phyloP scores from a whole-genome alignment of 2,888 invertebrate species.

The Himalopsyche japonica region DNA sequence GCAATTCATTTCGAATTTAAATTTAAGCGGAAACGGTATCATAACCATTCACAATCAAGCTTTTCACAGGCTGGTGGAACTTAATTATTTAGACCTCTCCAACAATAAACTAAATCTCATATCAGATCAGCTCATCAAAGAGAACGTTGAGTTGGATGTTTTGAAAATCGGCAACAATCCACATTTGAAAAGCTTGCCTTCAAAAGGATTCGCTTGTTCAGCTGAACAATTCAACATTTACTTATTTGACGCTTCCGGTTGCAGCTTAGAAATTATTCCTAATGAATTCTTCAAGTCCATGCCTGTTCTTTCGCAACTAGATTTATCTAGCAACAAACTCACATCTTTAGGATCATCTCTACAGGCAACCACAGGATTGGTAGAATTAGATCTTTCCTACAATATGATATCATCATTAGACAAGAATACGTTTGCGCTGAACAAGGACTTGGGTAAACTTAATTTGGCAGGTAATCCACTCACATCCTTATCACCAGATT shows the following conservation, averaged over 20 bases:
- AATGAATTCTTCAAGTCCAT: constrained; percentile 71
- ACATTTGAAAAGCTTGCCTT: constrained; percentile 67
- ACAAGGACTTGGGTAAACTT: constrained; percentile 66
- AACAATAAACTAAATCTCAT: constrained; percentile 71
- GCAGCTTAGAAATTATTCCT: constrained; percentile 66
- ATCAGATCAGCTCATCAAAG: constrained; percentile 69
- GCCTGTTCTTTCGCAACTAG: constrained; percentile 68
- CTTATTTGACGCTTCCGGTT: constrained; percentile 74
- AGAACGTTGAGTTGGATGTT: constrained; percentile 70
- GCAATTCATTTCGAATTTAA: constrained; percentile 66
- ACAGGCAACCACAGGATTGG: constrained; percentile 56
- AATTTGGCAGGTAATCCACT: constrained; percentile 75
- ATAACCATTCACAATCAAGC: constrained; percentile 70
- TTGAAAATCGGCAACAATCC: constrained; percentile 74
- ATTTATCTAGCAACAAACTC: constrained; percentile 69
- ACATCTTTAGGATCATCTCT: constrained; percentile 44
- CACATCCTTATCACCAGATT: constrained; percentile 65
- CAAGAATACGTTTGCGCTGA: constrained; percentile 67
- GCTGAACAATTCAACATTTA: constrained; percentile 66
- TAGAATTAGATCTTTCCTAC: constrained; percentile 72
- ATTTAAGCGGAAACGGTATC: constrained; percentile 71
- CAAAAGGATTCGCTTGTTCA: constrained; percentile 66
- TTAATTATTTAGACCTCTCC: constrained; percentile 74
- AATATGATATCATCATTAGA: constrained; percentile 68
- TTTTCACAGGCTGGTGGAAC: constrained; percentile 66